Base-by-base conservation (phyloP, 2,888 invertebrate species). In the Petrophora chlorosata region DNA sequence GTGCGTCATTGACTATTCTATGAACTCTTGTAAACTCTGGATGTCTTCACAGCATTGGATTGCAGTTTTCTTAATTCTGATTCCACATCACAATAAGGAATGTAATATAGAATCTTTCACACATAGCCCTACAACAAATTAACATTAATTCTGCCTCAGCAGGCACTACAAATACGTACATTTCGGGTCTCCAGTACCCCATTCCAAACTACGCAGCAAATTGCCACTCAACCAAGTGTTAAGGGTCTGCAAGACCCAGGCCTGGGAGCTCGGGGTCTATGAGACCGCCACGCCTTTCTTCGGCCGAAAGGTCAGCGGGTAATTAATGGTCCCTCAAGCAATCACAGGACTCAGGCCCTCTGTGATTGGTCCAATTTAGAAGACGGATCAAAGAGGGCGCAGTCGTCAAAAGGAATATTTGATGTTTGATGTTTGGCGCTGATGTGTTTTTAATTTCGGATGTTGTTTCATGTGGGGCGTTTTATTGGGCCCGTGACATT, bases 271-370 rank as follows among this genome's bases (percentile, higher is more conserved):
- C 19, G 46, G 46, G n/a, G 49, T 41, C 53, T 41, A 15, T 10
- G 30, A 50, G 53, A 28, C 42, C 49, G 73, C 67, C 76, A 79
- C 79, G 82, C 81, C 82, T 82, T 71, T 66, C 69, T 69, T 57
- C 56, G 63, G 61, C 60, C 72, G 66, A 80, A 82, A 88, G 89
- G 88, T 87, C 87, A 84, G 71, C 75, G 70, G 70, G 81, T 85
- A 89, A 89, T 88, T 88, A 89, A 85, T 79, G 77, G 79, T 81
- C 85, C 86, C 85, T 78, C 76, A 80, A 82, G 87, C 85, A 87
- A 87, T 89, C 88, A 86, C 79, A 80, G 74, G 68, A 67, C 65
- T 38, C 42, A 36, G 41, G 70, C 67, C 68, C 66, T 50, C 82
- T 73, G 79, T 85, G 86, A 89, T 89, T 88, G 88, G 86, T 69